Percentiles rank a stretch among this genome's conserved stretches.
Evolutionary conservation across 2,888 invertebrate genomes (phyloP).

Genomic region (Orchesella flavescens): DNA sequence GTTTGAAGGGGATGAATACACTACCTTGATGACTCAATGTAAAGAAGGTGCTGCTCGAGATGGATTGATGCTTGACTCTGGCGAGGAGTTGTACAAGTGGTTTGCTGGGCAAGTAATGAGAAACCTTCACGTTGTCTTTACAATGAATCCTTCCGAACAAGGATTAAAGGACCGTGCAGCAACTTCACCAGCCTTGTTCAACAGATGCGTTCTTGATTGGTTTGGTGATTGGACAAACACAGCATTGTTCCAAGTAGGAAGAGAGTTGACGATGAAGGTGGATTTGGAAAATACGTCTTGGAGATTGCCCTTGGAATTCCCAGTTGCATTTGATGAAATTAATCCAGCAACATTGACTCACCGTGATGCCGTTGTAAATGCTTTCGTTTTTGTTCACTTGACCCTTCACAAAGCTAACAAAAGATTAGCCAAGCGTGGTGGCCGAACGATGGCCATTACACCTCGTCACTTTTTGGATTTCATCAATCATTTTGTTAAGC

Average conservation of each 20-base stretch:
- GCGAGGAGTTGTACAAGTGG: slow-evolving; percentile 99
- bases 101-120: slow-evolving; percentile 99
- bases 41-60: slow-evolving; percentile 99
- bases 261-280: slow-evolving; percentile 95
- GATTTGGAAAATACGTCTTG: slow-evolving; percentile 92
- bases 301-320: slow-evolving; percentile 91
- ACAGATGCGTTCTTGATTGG: slow-evolving; percentile 99
- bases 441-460: slow-evolving; percentile 97
- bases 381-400: slow-evolving; percentile 98
- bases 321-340: slow-evolving; percentile 86
- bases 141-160: slow-evolving; percentile 99
- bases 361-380: slow-evolving; percentile 98
- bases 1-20: slow-evolving; percentile 97
- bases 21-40: slow-evolving; percentile 99
- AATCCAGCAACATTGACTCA: slow-evolving; percentile 84
- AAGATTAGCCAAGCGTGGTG: slow-evolving; percentile 90
- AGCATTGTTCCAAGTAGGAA: slow-evolving; percentile 88
- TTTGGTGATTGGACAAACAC: slow-evolving; percentile 99
- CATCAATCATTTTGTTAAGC: slow-evolving; percentile 98
- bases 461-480: slow-evolving; percentile 98
- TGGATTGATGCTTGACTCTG: slow-evolving; percentile 98
- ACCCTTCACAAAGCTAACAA: slow-evolving; percentile 96
- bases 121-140: slow-evolving; percentile 99
- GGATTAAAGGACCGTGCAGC: slow-evolving; percentile 98
- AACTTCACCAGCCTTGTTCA: slow-evolving; percentile 98